A percentile compares a stretch with the other conserved stretches of the same genome.
Conservation (phyloP, 2,113 vertebrate species). For the Tachysurus fulvidraco region DNA sequence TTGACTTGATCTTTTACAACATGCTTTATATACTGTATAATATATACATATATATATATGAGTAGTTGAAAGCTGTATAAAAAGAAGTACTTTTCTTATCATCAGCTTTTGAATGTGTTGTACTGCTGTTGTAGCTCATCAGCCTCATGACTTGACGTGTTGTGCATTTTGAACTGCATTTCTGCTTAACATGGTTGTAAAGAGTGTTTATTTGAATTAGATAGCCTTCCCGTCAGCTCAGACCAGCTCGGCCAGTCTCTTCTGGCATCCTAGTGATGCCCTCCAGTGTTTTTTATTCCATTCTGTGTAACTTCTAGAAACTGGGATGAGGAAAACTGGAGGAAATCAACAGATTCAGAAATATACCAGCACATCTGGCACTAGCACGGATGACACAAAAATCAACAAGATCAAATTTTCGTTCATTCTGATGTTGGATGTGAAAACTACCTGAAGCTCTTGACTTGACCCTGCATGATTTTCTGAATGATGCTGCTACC, state of each 20-base stretch:
- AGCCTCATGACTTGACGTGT: neutral
- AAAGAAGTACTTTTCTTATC: no score
- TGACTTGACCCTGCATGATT: neutral
- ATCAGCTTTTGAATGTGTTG: no score
- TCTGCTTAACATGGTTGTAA: neutral
- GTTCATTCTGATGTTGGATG: neutral
- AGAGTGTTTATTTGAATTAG: neutral
- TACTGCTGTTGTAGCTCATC: neutral
- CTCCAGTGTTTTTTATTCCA: neutral
- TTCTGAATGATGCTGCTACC: neutral
- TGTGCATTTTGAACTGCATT: neutral
- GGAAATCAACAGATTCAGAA: neutral
- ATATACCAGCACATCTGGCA: neutral
- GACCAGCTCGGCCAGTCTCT: neutral
- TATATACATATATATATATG: no score
- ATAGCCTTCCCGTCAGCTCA: neutral
- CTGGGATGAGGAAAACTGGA: neutral
- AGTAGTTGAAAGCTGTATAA: no score
- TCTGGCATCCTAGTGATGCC: neutral
- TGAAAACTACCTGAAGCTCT: neutral
- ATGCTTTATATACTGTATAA: no score
- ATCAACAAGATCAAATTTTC: neutral
- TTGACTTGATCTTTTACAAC: no score
- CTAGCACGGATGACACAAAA: neutral
- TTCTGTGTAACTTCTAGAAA: neutral